Percentiles rank a stretch among this genome's conserved stretches.
phyloP scores from a whole-genome alignment of 2,888 invertebrate genomes.

The Liopterus haemorrhoidalis region DNA sequence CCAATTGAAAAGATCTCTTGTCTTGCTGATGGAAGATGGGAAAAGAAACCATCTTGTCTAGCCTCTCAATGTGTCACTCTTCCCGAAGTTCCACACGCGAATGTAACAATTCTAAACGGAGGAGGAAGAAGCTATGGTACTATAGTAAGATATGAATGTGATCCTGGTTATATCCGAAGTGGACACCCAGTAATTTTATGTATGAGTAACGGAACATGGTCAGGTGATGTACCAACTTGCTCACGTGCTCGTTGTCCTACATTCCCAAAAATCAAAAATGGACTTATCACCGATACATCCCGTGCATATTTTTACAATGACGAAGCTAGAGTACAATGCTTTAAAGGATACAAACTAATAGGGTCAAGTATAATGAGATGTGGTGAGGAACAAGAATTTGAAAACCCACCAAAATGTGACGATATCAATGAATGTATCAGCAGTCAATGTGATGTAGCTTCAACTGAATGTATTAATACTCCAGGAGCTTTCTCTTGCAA shows the following conservation, averaged over 20 bases:
- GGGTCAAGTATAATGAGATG: slow-evolving; percentile 80
- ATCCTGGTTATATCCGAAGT: slow-evolving; percentile 80
- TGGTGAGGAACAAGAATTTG: slow-evolving; percentile 76
- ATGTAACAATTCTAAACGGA: slow-evolving; percentile 80
- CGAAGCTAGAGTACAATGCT: slow-evolving; percentile 87
- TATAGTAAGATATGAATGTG: slow-evolving; percentile 86
- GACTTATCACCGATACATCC: slow-evolving; percentile 74
- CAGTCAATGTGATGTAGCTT: slow-evolving; percentile 83
- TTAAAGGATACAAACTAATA: slow-evolving; percentile 80
- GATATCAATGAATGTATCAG: slow-evolving; percentile 87
- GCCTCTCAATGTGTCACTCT: slow-evolving; percentile 87
- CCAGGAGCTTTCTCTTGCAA: slow-evolving; percentile 86
- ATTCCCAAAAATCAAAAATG: slow-evolving; percentile 78
- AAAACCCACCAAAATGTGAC: slow-evolving; percentile 80
- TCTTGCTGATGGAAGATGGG: slow-evolving; percentile 85
- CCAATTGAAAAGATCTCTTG: slow-evolving; percentile 87
- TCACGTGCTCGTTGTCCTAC: slow-evolving; percentile 68
- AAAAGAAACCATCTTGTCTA: slow-evolving; percentile 86
- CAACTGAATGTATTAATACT: slow-evolving; percentile 85
- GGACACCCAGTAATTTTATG: slow-evolving; percentile 87
- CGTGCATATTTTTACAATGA: slow-evolving; percentile 79
- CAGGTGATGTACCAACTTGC: slow-evolving; percentile 83
- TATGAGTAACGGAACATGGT: slow-evolving; percentile 95
- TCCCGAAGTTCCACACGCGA: slow-evolving; percentile 80
- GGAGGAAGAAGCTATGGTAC: slow-evolving; percentile 90